phyloP scores from a whole-genome alignment of 1,140 invertebrate genomes.

The Asbolus verrucosus region DNA sequence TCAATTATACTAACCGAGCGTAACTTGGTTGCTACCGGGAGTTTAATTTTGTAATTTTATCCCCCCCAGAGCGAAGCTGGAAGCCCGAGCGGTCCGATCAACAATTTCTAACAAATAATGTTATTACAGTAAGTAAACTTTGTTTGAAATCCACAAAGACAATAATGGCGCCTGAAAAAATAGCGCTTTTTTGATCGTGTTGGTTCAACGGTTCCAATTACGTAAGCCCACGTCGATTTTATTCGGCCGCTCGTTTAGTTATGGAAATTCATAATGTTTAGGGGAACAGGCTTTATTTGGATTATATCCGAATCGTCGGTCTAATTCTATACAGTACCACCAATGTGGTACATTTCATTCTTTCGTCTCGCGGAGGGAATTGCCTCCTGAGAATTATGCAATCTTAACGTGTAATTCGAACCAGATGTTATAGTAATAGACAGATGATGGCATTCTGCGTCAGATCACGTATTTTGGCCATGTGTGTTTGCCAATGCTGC shows the following conservation, averaged over 20 bases:
- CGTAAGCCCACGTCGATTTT: too few relatives aligned
- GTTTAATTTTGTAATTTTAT: slow-evolving; percentile 39
- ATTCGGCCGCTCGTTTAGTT: too few relatives aligned
- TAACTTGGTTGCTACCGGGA: neutral
- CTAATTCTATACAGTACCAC: too few relatives aligned
- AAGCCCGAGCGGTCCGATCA: neutral
- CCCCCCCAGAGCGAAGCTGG: slow-evolving; percentile 15
- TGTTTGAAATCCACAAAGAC: neutral
- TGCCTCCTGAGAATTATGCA: neutral
- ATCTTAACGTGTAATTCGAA: neutral
- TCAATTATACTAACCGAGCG: neutral
- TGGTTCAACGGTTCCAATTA: neutral
- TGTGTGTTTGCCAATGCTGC: slow-evolving; percentile 6
- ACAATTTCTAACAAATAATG: slow-evolving; percentile 1
- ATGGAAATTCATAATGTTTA: too few relatives aligned
- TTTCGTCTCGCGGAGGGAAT: too few relatives aligned
- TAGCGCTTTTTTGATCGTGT: too few relatives aligned
- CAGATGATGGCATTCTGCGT: slow-evolving; percentile 16
- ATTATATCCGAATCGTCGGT: too few relatives aligned
- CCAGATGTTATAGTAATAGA: slow-evolving; percentile 18
- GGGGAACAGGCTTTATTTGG: too few relatives aligned
- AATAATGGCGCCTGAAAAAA: neutral
- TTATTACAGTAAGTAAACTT: neutral
- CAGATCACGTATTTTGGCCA: slow-evolving; percentile 18
- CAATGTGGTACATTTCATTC: too few relatives aligned